Evolutionary conservation across 2,797 vertebrate genomes (phyloP).

Genomic region (Myiotriccus ornatus): DNA sequence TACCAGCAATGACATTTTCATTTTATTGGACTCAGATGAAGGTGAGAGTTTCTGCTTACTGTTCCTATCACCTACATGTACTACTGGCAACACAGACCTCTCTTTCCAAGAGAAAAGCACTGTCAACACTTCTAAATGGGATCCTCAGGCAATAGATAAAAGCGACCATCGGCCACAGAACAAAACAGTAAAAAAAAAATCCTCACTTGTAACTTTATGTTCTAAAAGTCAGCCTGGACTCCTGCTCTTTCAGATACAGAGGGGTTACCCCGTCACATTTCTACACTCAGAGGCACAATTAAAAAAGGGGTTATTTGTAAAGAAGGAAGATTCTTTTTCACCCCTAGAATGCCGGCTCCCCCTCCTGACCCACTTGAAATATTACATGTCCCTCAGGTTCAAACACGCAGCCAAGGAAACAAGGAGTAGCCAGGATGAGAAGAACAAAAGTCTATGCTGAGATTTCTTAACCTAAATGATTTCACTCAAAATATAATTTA

Average conservation of each 20-base stretch:
- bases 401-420: neutral
- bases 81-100: neutral
- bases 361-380: conserved; percentile 14
- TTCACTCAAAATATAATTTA: neutral
- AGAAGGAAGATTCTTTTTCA: neutral
- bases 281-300: neutral
- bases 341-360: conserved; percentile 41
- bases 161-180: neutral
- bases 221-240: neutral
- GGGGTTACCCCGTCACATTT: neutral
- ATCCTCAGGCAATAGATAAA: conserved; percentile 3
- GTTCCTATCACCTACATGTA: neutral
- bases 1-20: neutral
- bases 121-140: neutral
- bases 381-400: neutral
- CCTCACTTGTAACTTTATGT: neutral
- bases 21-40: neutral
- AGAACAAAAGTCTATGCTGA: neutral
- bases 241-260: neutral
- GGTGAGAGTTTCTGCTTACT: neutral
- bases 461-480: neutral
- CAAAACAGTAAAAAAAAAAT: neutral
- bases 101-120: neutral
- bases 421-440: neutral
- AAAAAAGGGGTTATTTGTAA: neutral